These are phyloP conservation scores for Atrichornis clamosus DNA, from an alignment of 2,113 vertebrate species.

Conservation along the genomic window DNA sequence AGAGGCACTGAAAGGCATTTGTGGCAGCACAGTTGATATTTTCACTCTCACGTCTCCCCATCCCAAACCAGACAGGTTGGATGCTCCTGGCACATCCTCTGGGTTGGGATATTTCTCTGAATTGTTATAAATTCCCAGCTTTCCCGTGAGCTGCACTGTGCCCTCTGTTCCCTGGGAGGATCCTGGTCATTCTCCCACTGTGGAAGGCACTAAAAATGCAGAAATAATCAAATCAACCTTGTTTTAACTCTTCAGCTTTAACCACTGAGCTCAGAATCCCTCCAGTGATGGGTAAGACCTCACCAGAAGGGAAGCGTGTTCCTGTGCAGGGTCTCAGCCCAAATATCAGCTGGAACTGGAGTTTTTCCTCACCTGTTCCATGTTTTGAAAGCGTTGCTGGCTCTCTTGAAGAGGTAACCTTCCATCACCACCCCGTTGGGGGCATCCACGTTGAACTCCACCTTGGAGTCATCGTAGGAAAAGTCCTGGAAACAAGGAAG, in stretches of 20 bases:
- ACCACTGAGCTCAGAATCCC: not conserved
- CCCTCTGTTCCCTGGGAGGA: not conserved
- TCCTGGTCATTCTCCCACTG: not conserved
- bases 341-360: not conserved
- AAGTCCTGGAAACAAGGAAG: conserved; percentile 80
- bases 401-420: conserved; percentile 97
- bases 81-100: not conserved
- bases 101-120: not conserved
- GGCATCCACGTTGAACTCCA: conserved; percentile 91
- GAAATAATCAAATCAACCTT: not conserved
- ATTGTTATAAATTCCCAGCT: not conserved
- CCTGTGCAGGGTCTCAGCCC: not conserved
- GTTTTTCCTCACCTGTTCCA: conserved; percentile 89
- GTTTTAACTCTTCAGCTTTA: not conserved
- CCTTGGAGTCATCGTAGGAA: conserved; percentile 89
- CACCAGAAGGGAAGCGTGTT: not conserved
- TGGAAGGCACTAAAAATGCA: not conserved
- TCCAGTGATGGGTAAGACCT: not conserved
- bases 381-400: conserved; percentile 97
- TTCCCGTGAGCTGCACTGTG: not conserved
- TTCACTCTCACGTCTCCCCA: not conserved
- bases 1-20: not conserved
- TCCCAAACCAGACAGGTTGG: not conserved
- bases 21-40: not conserved
- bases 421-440: conserved; percentile 98